These are phyloP conservation scores for Stegodyphus dumicola DNA, from an alignment of 1,140 invertebrate genomes.

Conservation along the genomic window DNA sequence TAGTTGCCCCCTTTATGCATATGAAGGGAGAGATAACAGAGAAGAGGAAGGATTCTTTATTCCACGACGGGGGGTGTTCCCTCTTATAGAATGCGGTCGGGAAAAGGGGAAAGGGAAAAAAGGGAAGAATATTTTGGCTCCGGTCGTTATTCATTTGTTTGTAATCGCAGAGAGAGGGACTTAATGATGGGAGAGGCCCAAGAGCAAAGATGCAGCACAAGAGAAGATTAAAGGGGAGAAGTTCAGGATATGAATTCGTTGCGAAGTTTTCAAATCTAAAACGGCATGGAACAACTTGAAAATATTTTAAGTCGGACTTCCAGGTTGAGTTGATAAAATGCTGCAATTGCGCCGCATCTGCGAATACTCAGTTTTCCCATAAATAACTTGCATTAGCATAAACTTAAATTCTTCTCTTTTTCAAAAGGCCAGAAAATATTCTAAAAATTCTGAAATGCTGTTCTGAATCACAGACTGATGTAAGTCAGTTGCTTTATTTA, in stretches of 20 bases:
- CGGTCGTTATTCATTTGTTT: conserved; percentile 60
- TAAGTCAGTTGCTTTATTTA: too few relatives aligned
- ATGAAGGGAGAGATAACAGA: conserved; percentile 46
- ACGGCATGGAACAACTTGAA: too few relatives aligned
- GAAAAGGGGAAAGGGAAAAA: background rate
- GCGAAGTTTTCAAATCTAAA: too few relatives aligned
- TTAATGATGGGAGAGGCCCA: conserved; percentile 55
- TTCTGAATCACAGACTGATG: too few relatives aligned
- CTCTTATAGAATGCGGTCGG: conserved; percentile 42
- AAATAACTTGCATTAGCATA: too few relatives aligned
- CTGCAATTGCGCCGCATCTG: too few relatives aligned
- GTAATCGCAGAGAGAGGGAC: conserved; percentile 49
- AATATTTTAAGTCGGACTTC: too few relatives aligned
- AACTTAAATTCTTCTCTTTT: too few relatives aligned
- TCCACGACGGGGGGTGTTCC: conserved; percentile 25
- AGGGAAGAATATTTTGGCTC: conserved; percentile 43
- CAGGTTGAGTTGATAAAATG: too few relatives aligned
- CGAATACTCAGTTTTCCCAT: too few relatives aligned
- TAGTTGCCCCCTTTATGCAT: conserved; percentile 43
- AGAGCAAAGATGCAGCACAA: conserved; percentile 28
- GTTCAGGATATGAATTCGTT: conserved; percentile 27
- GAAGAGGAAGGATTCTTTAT: conserved; percentile 56
- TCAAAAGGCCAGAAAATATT: too few relatives aligned
- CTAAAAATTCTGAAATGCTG: too few relatives aligned
- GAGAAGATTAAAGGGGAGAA: conserved; percentile 22